Evolutionary conservation across 2,888 invertebrate genomes (phyloP).

Genomic region (Xestia sexstrigata): DNA sequence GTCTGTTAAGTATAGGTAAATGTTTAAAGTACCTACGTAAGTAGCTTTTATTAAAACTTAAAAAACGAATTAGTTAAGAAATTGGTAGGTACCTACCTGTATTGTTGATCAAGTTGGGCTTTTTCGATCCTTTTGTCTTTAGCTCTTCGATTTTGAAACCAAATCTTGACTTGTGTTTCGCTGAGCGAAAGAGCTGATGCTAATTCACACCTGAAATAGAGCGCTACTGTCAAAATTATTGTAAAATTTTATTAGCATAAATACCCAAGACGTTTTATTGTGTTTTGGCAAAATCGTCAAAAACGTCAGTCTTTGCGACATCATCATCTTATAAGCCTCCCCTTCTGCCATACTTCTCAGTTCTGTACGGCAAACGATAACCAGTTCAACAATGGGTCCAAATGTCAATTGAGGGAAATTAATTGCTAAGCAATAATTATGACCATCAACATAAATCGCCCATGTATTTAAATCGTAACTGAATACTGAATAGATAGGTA

Average conservation of each 20-base stretch:
- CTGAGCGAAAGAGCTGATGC: constrained; percentile 97
- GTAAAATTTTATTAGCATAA: not conserved
- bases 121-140: constrained; percentile 99
- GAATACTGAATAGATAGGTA: not conserved
- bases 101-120: constrained; percentile 98
- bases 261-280: not conserved
- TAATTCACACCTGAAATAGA: constrained; percentile 94
- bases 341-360: not conserved
- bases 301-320: too few species aligned
- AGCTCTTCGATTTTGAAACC: constrained; percentile 98
- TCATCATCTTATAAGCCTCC: too few species aligned
- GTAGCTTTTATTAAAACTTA: not conserved
- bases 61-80: not conserved
- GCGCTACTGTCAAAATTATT: not conserved
- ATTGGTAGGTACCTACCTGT: constrained; percentile 94
- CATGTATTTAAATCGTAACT: not conserved
- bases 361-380: not conserved
- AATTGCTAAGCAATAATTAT: not conserved
- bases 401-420: not conserved
- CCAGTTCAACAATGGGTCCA: not conserved
- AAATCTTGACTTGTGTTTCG: constrained; percentile 99
- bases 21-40: not conserved
- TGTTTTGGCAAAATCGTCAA: not conserved
- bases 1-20: too few species aligned
- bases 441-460: not conserved